Percentiles rank a stretch among this genome's conserved stretches.
phyloP scores from a whole-genome alignment of 1,140 invertebrate genomes.

The Tribolium madens region DNA sequence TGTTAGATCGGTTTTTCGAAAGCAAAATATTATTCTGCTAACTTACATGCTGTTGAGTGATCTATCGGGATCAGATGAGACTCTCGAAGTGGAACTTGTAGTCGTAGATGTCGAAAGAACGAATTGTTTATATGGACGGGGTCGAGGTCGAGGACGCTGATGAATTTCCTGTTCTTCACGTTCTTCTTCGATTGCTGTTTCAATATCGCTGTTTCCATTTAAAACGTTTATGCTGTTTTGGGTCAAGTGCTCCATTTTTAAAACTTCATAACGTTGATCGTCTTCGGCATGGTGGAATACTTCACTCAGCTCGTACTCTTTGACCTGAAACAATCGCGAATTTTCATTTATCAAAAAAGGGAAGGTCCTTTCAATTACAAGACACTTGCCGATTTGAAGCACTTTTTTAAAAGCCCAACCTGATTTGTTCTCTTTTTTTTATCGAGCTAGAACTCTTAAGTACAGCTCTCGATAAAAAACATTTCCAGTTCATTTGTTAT shows the following conservation, averaged over 20 bases:
- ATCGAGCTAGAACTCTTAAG: neutral
- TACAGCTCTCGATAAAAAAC: constrained; percentile 1
- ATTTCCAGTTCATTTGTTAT: constrained; percentile 6
- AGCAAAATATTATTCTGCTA: neutral
- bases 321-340: constrained; percentile 71
- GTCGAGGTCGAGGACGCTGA: constrained; percentile 46
- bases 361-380: neutral
- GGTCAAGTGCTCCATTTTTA: constrained; percentile 76
- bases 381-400: neutral
- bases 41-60: constrained; percentile 61
- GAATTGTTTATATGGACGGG: constrained; percentile 54
- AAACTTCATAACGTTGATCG: constrained; percentile 80
- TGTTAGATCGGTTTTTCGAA: constrained; percentile 9
- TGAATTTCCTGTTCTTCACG: constrained; percentile 74
- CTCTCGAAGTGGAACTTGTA: constrained; percentile 45
- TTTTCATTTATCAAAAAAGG: constrained; percentile 21
- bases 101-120: constrained; percentile 52
- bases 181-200: constrained; percentile 82
- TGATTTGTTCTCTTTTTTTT: no score
- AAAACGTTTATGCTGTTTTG: constrained; percentile 73
- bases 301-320: constrained; percentile 88
- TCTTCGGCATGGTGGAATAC: constrained; percentile 85
- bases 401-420: neutral
- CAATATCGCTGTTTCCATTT: constrained; percentile 81
- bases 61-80: constrained; percentile 53